Evolutionary conservation across 2,797 vertebrate genomes (phyloP).

Genomic region (Rhinogobio ventralis): DNA sequence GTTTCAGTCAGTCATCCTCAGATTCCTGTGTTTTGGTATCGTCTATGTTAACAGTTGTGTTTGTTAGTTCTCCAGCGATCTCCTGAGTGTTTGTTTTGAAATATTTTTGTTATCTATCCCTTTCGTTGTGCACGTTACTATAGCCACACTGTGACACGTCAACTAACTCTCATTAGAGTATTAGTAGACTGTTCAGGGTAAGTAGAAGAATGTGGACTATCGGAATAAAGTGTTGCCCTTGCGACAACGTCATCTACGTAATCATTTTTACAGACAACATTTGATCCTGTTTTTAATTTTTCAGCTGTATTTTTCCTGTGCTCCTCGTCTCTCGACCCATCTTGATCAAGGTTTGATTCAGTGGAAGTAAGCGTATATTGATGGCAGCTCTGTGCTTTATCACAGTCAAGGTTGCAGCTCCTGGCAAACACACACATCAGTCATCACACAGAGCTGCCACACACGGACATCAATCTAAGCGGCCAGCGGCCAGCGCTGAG

Average conservation of each 20-base stretch:
- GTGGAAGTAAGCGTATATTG: constrained; percentile 21
- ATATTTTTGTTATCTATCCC: not conserved
- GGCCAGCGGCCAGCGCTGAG: not conserved
- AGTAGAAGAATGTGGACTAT: not conserved
- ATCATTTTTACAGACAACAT: not conserved
- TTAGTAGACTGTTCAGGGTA: not conserved
- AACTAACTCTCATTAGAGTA: not conserved
- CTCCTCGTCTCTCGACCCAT: not conserved
- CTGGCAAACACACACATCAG: constrained; percentile 33
- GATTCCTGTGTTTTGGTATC: not conserved
- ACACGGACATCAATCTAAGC: constrained; percentile 18
- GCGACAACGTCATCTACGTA: not conserved
- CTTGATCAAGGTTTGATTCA: constrained; percentile 5
- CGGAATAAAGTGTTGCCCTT: not conserved
- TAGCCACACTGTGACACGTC: not conserved
- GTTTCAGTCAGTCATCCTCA: too few relatives aligned
- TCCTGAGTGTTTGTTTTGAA: not conserved
- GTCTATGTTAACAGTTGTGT: too few relatives aligned
- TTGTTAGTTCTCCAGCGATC: too few relatives aligned
- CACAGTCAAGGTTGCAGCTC: constrained; percentile 32
- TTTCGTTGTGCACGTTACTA: not conserved
- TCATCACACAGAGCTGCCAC: constrained; percentile 26
- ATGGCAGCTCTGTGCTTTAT: constrained; percentile 28
- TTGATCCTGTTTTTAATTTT: not conserved
- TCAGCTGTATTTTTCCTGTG: not conserved